Evolutionary conservation across 2,888 invertebrate species (phyloP).

Genomic region (Plutella xylostella): DNA sequence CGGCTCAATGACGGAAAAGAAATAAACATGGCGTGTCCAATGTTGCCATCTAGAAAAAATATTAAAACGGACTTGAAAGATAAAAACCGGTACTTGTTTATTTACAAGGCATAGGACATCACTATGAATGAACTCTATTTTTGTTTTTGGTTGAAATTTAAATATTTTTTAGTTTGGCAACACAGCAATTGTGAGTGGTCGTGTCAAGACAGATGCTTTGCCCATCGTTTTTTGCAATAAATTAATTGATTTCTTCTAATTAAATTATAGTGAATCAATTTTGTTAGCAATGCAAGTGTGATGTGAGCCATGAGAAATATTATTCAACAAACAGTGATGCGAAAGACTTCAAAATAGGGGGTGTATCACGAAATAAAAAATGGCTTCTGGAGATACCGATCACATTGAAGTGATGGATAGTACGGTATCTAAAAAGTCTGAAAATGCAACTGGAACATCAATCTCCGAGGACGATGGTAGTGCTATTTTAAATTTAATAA

Average conservation of each 20-base stretch:
- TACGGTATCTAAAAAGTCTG: slow-evolving; percentile 72
- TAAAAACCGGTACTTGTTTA: not conserved
- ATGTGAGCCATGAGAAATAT: slow-evolving; percentile 59
- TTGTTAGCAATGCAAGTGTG: slow-evolving; percentile 51
- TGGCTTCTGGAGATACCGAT: slow-evolving; percentile 89
- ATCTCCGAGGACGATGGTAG: slow-evolving; percentile 73
- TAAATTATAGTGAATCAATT: slow-evolving; percentile 63
- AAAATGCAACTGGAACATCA: slow-evolving; percentile 68
- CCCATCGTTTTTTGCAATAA: slow-evolving; percentile 44
- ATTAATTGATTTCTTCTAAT: slow-evolving; percentile 66
- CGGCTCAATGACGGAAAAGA: slow-evolving; percentile 59
- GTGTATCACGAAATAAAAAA: slow-evolving; percentile 65
- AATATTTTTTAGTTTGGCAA: slow-evolving; percentile 31
- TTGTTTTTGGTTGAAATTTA: not conserved
- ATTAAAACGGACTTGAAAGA: not conserved
- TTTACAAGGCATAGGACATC: not conserved
- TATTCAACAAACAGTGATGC: slow-evolving; percentile 42
- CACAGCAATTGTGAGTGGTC: slow-evolving; percentile 56
- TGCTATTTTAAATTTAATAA: slow-evolving; percentile 42
- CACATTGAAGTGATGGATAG: slow-evolving; percentile 82
- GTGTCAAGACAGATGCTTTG: slow-evolving; percentile 59
- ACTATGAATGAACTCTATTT: not conserved
- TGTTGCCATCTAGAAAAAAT: slow-evolving; percentile 20
- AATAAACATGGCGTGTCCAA: slow-evolving; percentile 55
- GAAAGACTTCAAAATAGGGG: slow-evolving; percentile 56